Evolutionary conservation across 2,888 invertebrate genomes (phyloP).

Genomic region (Dicycla oo): DNA sequence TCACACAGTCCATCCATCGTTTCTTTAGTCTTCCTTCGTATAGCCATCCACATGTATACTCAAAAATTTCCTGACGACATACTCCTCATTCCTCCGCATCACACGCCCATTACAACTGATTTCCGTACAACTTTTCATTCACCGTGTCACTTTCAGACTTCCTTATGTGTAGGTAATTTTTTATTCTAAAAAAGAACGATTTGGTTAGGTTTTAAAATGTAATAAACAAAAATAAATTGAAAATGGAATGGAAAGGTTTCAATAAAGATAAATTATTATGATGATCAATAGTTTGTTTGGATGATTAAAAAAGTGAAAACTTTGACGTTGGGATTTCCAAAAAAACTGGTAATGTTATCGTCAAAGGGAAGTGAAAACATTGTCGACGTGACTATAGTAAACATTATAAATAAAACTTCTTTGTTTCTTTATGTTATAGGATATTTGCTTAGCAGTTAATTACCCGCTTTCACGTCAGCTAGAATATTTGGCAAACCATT

Average conservation of each 20-base stretch:
- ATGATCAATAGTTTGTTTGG: background rate
- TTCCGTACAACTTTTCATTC: too few relatives aligned
- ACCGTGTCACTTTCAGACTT: too few relatives aligned
- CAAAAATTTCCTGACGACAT: too few relatives aligned
- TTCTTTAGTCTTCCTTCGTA: too few relatives aligned
- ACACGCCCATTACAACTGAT: too few relatives aligned
- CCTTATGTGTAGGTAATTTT: too few relatives aligned
- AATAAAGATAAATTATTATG: background rate
- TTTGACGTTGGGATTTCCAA: background rate
- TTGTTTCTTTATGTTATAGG: constrained; percentile 18
- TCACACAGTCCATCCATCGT: too few relatives aligned
- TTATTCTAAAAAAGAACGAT: too few relatives aligned
- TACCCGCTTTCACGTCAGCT: constrained; percentile 35
- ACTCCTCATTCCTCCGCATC: too few relatives aligned
- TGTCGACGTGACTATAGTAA: background rate
- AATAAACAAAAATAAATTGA: background rate
- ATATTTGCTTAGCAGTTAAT: constrained; percentile 28
- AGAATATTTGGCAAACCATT: constrained; percentile 28
- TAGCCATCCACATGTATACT: too few relatives aligned
- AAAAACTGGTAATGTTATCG: constrained; percentile 29
- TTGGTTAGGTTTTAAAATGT: background rate
- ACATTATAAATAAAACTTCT: background rate
- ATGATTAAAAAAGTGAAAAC: constrained; percentile 6
- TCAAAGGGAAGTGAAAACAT: constrained; percentile 37
- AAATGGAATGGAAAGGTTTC: background rate